These are phyloP conservation scores for Neoarius graeffei DNA, from an alignment of 2,113 vertebrate species.

Conservation along the genomic window DNA sequence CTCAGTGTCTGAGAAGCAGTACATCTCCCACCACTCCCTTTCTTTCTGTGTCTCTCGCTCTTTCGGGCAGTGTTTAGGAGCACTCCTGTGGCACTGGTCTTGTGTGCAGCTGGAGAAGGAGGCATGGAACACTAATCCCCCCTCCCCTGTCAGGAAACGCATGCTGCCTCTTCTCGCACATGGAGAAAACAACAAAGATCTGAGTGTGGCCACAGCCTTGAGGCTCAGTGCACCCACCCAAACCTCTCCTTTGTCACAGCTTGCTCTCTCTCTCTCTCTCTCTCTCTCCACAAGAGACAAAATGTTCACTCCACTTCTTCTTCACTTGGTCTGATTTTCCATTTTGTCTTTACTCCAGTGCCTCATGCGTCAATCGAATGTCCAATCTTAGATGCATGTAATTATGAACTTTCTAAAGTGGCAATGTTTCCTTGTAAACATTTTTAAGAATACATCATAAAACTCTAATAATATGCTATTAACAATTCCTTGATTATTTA, in stretches of 20 bases:
- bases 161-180: slow-evolving; percentile 71
- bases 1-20: slow-evolving; percentile 56
- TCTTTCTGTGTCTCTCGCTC: slow-evolving; percentile 44
- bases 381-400: background rate
- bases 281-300: slow-evolving; percentile 56
- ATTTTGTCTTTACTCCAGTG: slow-evolving; percentile 24
- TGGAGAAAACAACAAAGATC: slow-evolving; percentile 78
- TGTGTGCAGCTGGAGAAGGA: slow-evolving; percentile 76
- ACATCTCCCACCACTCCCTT: slow-evolving; percentile 50
- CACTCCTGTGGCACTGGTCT: slow-evolving; percentile 70
- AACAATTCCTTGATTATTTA: background rate
- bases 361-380: slow-evolving; percentile 2
- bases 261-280: slow-evolving; percentile 66
- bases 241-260: slow-evolving; percentile 76
- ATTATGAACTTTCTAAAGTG: background rate
- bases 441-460: background rate
- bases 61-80: slow-evolving; percentile 67
- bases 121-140: slow-evolving; percentile 74
- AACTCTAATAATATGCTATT: background rate
- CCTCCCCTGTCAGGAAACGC: slow-evolving; percentile 70
- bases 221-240: slow-evolving; percentile 73
- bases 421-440: background rate
- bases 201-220: slow-evolving; percentile 76
- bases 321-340: slow-evolving; percentile 31
- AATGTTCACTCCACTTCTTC: slow-evolving; percentile 32